These are phyloP conservation scores for Drosophila triauraria DNA, from an alignment of 1,140 invertebrate genomes.

Conservation along the genomic window DNA sequence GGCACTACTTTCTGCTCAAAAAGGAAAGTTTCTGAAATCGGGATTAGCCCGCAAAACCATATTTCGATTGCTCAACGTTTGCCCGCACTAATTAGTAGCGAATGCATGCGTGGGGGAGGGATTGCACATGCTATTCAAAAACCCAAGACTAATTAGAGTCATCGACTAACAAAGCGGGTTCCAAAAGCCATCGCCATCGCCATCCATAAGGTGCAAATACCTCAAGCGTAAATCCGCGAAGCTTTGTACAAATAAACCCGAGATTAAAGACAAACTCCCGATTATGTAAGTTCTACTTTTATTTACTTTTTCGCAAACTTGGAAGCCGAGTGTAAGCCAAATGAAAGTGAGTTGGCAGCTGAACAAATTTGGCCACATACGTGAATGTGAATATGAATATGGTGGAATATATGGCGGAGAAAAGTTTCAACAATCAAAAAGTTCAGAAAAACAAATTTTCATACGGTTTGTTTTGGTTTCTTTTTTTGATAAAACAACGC, in stretches of 20 bases:
- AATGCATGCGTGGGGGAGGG: conserved; percentile 45
- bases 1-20: conserved; percentile 42
- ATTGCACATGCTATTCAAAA: conserved; percentile 32
- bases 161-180: conserved; percentile 29
- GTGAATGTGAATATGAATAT: conserved; percentile 24
- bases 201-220: conserved; percentile 68
- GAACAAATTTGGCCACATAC: conserved; percentile 56
- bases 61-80: conserved; percentile 25
- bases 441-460: conserved; percentile 76
- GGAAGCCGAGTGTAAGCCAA: conserved; percentile 43
- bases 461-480: conserved; percentile 71
- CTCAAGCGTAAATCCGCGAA: conserved; percentile 77
- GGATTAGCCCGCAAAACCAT: not conserved
- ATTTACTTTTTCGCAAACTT: conserved; percentile 57
- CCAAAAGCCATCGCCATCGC: conserved; percentile 39
- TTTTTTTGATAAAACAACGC: conserved; percentile 55
- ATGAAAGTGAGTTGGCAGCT: conserved; percentile 69
- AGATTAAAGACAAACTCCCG: conserved; percentile 32
- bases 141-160: conserved; percentile 62
- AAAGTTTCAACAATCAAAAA: conserved; percentile 64
- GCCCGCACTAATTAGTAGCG: conserved; percentile 54
- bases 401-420: conserved; percentile 27
- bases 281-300: conserved; percentile 70
- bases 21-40: conserved; percentile 49
- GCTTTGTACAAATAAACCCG: conserved; percentile 48